Percentiles rank a stretch among this genome's conserved stretches.
phyloP scores from a whole-genome alignment of 2,888 invertebrate genomes.

The Nephrotoma guestfalica region DNA sequence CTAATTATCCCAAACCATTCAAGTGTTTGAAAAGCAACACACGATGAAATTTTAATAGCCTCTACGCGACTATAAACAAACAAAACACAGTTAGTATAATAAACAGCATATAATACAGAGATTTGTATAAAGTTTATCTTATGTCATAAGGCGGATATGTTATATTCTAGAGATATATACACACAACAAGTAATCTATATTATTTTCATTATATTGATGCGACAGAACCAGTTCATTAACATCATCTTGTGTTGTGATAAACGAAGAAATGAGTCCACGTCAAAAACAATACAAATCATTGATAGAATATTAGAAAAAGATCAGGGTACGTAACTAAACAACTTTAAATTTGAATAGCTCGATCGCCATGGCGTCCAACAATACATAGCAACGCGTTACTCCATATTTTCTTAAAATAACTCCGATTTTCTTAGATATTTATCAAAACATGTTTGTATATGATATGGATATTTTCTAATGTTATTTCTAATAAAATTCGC shows the following conservation, averaged over 20 bases:
- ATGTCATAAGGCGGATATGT: background rate
- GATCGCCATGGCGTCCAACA: background rate
- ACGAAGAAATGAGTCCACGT: background rate
- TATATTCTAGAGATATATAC: background rate
- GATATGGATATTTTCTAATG: background rate
- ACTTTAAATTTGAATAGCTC: background rate
- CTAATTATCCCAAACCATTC: background rate
- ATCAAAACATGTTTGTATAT: background rate
- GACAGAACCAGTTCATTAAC: background rate
- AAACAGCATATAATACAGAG: background rate
- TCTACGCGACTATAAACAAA: background rate
- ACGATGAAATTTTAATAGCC: background rate
- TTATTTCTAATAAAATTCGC: background rate
- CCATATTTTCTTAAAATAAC: background rate
- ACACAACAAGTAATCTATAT: background rate
- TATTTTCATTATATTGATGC: background rate
- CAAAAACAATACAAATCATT: background rate
- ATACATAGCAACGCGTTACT: background rate
- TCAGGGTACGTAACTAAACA: too few relatives aligned
- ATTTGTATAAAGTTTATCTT: background rate
- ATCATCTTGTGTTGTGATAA: background rate
- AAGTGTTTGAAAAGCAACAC: background rate
- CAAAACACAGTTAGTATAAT: background rate
- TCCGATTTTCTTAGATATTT: background rate
- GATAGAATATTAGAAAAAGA: background rate